A percentile compares a stretch with the other conserved stretches of the same genome.
Conservation (phyloP, 53 echinoderm and acorn worm species). For the Holothuria leucospilota region DNA sequence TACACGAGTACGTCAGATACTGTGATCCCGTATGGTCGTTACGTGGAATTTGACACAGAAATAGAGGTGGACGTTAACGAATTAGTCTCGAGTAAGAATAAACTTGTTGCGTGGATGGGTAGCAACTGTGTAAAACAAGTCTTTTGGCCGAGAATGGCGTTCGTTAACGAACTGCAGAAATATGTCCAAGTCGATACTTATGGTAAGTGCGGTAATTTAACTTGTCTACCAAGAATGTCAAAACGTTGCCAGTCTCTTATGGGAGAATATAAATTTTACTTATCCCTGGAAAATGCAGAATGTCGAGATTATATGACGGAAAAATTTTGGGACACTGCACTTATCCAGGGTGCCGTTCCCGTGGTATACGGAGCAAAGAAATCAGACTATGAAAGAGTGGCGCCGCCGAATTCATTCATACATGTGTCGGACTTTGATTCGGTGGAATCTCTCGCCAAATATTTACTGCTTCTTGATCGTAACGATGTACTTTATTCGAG, state of each 20-base stretch:
- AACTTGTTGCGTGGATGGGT: slow-evolving; percentile 91
- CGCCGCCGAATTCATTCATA: slow-evolving; percentile 84
- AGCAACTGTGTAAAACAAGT: slow-evolving; percentile 82
- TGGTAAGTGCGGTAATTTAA: slow-evolving; percentile 85
- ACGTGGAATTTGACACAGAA: slow-evolving; percentile 22
- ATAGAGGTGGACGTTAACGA: slow-evolving; percentile 11
- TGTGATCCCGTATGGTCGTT: slow-evolving; percentile 69
- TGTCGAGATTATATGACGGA: slow-evolving; percentile 85
- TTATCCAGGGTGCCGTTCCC: slow-evolving; percentile 74
- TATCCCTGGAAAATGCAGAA: slow-evolving; percentile 83
- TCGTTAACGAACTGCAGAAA: slow-evolving; percentile 61
- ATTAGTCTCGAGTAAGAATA: slow-evolving; percentile 42
- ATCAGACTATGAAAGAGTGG: slow-evolving; percentile 63
- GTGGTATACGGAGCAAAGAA: slow-evolving; percentile 86
- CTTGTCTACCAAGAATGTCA: slow-evolving; percentile 81
- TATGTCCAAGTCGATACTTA: slow-evolving; percentile 77
- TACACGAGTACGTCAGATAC: slow-evolving; percentile 66
- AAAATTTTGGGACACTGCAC: slow-evolving; percentile 80
- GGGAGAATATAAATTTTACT: slow-evolving; percentile 85
- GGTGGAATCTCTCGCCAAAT: slow-evolving; percentile 67
- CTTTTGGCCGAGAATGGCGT: slow-evolving; percentile 86
- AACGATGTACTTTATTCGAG: slow-evolving; percentile 66
- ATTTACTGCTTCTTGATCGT: slow-evolving; percentile 63
- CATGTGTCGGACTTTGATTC: slow-evolving; percentile 83
- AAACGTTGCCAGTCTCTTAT: slow-evolving; percentile 75